phyloP scores from a whole-genome alignment of 2,888 invertebrate genomes.

The Junonia oenone region DNA sequence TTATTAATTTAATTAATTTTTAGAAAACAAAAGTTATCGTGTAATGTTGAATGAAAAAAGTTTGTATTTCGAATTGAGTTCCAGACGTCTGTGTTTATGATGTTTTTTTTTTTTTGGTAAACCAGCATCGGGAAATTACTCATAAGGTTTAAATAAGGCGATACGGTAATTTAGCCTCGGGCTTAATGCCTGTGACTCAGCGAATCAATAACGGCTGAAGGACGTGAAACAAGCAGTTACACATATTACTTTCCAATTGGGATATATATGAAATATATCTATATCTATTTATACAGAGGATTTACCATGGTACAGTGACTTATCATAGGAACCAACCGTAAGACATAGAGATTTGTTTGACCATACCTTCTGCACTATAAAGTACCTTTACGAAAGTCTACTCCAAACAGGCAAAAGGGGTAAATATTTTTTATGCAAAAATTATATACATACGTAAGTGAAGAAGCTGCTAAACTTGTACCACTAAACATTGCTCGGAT shows the following conservation, averaged over 20 bases:
- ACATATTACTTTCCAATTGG: neutral
- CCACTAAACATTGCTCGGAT: too few relatives aligned
- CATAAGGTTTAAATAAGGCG: slow-evolving; percentile 31
- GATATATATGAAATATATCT: neutral
- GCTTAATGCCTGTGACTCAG: slow-evolving; percentile 47
- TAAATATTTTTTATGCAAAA: too few relatives aligned
- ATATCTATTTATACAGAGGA: neutral
- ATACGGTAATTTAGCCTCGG: slow-evolving; percentile 23
- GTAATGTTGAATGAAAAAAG: neutral
- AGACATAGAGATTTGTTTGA: too few relatives aligned
- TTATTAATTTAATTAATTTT: neutral
- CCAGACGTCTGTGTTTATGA: neutral
- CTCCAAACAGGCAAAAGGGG: too few relatives aligned
- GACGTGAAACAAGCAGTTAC: slow-evolving; percentile 36
- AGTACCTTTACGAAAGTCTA: too few relatives aligned
- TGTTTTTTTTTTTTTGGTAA: neutral
- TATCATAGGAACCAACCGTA: too few relatives aligned
- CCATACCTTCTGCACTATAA: too few relatives aligned
- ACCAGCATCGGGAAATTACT: neutral
- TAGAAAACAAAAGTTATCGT: neutral
- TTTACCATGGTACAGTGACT: too few relatives aligned
- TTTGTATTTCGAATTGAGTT: slow-evolving; percentile 1
- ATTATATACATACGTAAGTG: too few relatives aligned
- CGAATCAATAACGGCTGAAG: slow-evolving; percentile 47
- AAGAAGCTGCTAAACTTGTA: too few relatives aligned